Percentiles rank a stretch among this genome's conserved stretches.
Evolutionary conservation across 2,888 invertebrate genomes (phyloP).

Genomic region (Cephalotes varians): DNA sequence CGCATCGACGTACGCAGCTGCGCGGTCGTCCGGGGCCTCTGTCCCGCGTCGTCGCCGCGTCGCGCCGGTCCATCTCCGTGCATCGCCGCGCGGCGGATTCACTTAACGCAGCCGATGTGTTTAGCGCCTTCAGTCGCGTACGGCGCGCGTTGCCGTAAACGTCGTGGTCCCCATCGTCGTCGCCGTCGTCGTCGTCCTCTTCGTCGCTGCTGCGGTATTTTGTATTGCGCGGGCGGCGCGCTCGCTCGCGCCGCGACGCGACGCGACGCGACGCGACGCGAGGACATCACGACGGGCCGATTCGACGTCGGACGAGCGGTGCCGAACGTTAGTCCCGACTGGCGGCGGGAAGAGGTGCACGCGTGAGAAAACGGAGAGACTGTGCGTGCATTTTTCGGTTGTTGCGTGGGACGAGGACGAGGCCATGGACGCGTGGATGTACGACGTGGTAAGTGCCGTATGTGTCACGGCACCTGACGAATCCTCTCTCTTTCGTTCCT

Average conservation of each 20-base stretch:
- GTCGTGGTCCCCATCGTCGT: conserved; percentile 60
- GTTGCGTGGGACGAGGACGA: conserved; percentile 59
- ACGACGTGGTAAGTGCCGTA: conserved; percentile 83
- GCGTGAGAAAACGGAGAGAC: conserved; percentile 33
- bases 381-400: conserved; percentile 9
- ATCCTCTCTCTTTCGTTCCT: not conserved
- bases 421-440: conserved; percentile 85
- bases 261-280: conserved; percentile 12
- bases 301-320: not conserved
- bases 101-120: conserved; percentile 70
- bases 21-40: conserved; percentile 27
- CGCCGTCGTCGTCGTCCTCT: not conserved
- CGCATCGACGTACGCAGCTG: conserved; percentile 29
- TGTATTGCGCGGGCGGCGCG: conserved; percentile 26
- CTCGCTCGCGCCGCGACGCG: conserved; percentile 72
- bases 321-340: not conserved
- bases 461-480: conserved; percentile 46
- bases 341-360: not conserved
- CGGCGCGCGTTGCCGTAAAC: conserved; percentile 82
- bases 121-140: conserved; percentile 78
- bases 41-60: conserved; percentile 63
- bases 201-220: not conserved
- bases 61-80: not conserved
- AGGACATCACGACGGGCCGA: not conserved
- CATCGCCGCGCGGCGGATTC: conserved; percentile 48